phyloP scores from a whole-genome alignment of 2,888 invertebrate species.

The Sphaeridia pumilis region DNA sequence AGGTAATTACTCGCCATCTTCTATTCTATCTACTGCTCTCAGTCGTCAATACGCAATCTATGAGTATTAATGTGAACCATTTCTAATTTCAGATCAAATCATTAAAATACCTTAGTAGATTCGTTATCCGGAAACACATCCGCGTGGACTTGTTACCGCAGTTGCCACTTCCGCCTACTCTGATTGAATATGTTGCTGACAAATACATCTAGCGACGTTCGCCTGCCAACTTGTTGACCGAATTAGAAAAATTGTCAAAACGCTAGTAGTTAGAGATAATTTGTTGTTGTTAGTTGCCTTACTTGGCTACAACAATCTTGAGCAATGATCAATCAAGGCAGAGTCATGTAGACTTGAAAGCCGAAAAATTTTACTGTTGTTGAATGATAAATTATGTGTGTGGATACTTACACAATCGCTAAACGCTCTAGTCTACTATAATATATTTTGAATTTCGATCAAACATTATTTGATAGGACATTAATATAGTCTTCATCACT shows the following conservation, averaged over 20 bases:
- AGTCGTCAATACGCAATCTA: background rate
- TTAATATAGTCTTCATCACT: too few species aligned
- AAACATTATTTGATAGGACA: too few species aligned
- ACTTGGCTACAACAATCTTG: too few species aligned
- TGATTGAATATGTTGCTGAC: slow-evolving; percentile 48
- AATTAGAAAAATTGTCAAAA: background rate
- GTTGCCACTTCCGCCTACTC: slow-evolving; percentile 53
- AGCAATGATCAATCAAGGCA: too few species aligned
- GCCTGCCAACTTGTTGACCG: background rate
- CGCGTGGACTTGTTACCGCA: slow-evolving; percentile 56
- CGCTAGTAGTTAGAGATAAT: background rate
- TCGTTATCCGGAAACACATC: slow-evolving; percentile 57
- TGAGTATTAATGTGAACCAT: background rate
- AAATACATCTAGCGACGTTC: slow-evolving; percentile 21
- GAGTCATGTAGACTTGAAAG: background rate
- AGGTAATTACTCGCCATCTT: slow-evolving; percentile 39
- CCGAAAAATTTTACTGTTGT: background rate
- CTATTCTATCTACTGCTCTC: too few species aligned
- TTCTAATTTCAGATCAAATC: slow-evolving; percentile 45
- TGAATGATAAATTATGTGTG: too few species aligned
- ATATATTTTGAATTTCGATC: too few species aligned
- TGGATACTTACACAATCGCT: too few species aligned
- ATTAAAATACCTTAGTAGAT: slow-evolving; percentile 60
- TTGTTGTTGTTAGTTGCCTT: background rate
- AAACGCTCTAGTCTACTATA: too few species aligned